Conservation (phyloP, 2,888 invertebrate genomes). For the Hartigia nigra region DNA sequence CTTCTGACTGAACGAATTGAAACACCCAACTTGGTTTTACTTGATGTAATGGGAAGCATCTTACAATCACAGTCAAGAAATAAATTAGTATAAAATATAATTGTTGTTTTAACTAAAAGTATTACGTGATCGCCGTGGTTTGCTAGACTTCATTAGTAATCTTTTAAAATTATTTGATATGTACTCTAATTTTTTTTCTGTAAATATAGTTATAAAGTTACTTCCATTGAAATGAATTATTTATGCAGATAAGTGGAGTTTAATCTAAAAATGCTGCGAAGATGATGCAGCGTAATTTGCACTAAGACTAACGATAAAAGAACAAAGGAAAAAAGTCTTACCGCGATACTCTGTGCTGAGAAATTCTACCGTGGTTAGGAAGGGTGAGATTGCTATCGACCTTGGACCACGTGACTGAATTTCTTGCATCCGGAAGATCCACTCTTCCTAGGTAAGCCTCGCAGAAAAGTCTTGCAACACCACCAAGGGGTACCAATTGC, state of each 20-base stretch:
- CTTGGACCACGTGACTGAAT: constrained; percentile 78
- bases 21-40: too few species aligned
- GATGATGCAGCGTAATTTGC: too few species aligned
- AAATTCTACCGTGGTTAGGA: constrained; percentile 62
- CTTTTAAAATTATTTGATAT: too few species aligned
- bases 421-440: constrained; percentile 78
- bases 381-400: constrained; percentile 70
- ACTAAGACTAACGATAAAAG: background rate
- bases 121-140: too few species aligned
- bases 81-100: too few species aligned
- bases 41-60: too few species aligned
- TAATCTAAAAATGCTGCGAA: too few species aligned
- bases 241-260: too few species aligned
- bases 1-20: too few species aligned
- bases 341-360: constrained; percentile 66
- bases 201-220: constrained; percentile 4
- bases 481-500: constrained; percentile 73
- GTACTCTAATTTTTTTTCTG: background rate
- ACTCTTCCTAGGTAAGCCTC: constrained; percentile 83
- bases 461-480: constrained; percentile 77
- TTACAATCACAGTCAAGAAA: too few species aligned
- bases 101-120: too few species aligned
- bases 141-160: too few species aligned
- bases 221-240: background rate
- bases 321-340: constrained; percentile 38